These are phyloP conservation scores for Halichondria panicea DNA, from an alignment of 37 sponge, comb jelly and placozoan species.

Conservation along the genomic window DNA sequence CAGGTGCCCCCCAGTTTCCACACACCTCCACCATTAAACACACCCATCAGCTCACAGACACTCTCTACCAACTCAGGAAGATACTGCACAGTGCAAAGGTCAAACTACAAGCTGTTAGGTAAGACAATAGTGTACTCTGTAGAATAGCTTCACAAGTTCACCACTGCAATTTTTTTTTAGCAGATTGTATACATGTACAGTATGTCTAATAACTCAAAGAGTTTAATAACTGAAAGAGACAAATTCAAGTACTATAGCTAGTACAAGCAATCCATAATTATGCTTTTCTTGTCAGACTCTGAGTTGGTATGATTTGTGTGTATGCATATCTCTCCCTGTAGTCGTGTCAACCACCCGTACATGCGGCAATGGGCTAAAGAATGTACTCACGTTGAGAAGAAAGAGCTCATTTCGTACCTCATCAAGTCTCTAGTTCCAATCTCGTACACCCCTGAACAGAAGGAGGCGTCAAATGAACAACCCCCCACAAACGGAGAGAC, in stretches of 20 bases:
- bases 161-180: no score
- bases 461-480: no score
- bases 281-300: neutral
- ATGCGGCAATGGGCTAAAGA: conserved; percentile 69
- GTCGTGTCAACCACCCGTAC: conserved; percentile 50
- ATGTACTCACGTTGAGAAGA: conserved; percentile 12
- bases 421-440: conserved; percentile 18
- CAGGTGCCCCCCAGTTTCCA: conserved; percentile 43
- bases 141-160: neutral
- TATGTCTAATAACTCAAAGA: neutral
- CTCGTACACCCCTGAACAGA: conserved; percentile 2
- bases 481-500: neutral
- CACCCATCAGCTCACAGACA: conserved; percentile 34
- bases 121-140: neutral
- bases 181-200: neutral
- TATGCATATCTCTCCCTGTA: neutral
- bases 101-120: conserved; percentile 71
- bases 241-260: neutral
- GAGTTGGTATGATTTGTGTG: neutral
- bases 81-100: conserved; percentile 46
- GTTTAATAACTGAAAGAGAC: neutral
- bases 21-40: conserved; percentile 9
- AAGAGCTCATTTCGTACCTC: conserved; percentile 21
- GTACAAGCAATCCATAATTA: conserved; percentile 3
- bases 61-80: conserved; percentile 35